Base-by-base conservation (phyloP, 2,797 vertebrate genomes). In the Schizopygopsis pylzovi region DNA sequence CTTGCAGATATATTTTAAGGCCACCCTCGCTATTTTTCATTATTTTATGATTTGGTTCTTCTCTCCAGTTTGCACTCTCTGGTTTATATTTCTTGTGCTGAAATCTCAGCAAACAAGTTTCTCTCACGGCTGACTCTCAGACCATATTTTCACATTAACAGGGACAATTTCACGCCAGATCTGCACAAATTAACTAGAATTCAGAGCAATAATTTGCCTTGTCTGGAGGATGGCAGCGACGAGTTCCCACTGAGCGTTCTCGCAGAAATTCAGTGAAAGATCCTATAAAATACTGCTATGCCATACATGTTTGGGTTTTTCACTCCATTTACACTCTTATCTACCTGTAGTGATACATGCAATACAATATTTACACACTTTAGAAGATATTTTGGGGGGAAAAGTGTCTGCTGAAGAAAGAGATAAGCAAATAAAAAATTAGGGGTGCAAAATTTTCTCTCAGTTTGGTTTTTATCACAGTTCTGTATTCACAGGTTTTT, bases 121-220 rank as follows among this genome's bases (percentile, higher is more conserved):
- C 37, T 80, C 37, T 72, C 76, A n/a, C 3, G 1, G 39, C 68
- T 61, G 52, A 54, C 22, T 75, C 20, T 76, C 54, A 87, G 52
- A 86, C 79, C 61, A 72, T 87, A 28, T 85, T 87, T 79, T 80
- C 71, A 88, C 75, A 88, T 88, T 87, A 88, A 88, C 78, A 90
- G 87, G 90, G 87, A 86, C 87, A 89, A 93, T 94, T 92, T 93
- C 90, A 93, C 86, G 87, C 88, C 84, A 72, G 85, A 90, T 91
- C 67, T 85, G 90, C 90, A 85, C 84, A 89, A 91, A 94, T 94
- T 92, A 92, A 88, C 89, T 86, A 80, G 81, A 90, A 90, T 92
- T 92, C 91, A 89, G 39, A 79, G 65, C 56, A 82, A 81, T 90
- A 80, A 89, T 86, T 90, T 87, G 81, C 61, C 59, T 68, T 84